Evolutionary conservation across 2,888 invertebrate genomes (phyloP).

Genomic region (Nomada fucata): DNA sequence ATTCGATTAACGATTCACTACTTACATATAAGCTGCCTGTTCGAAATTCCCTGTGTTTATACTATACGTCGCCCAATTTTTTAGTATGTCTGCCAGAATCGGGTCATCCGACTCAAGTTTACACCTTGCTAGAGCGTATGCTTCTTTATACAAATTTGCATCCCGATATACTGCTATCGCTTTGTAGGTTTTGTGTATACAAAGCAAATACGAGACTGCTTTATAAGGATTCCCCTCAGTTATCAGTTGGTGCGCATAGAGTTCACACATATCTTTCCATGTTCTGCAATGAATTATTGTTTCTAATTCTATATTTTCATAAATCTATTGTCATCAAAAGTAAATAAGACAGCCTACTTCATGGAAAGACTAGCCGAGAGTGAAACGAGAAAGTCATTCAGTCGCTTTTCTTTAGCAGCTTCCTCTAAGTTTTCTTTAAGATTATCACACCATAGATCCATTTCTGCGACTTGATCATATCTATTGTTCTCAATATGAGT

Average conservation of each 20-base stretch:
- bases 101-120: conserved; percentile 85
- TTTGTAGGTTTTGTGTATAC: conserved; percentile 86
- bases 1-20: conserved; percentile 7
- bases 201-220: conserved; percentile 87
- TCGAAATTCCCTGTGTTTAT: conserved; percentile 81
- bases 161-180: conserved; percentile 85
- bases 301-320: conserved; percentile 4
- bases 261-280: conserved; percentile 86
- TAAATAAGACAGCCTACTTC: conserved; percentile 64
- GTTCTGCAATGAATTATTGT: conserved; percentile 77
- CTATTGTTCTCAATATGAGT: conserved; percentile 77
- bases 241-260: conserved; percentile 86
- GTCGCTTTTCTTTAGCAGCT: conserved; percentile 80
- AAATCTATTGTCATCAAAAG: not conserved
- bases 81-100: conserved; percentile 83
- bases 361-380: conserved; percentile 77
- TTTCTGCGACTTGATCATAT: conserved; percentile 80
- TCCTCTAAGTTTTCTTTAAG: conserved; percentile 78
- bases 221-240: conserved; percentile 85
- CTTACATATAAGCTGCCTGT: conserved; percentile 58
- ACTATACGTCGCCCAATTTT: conserved; percentile 85
- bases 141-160: conserved; percentile 85
- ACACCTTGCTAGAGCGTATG: conserved; percentile 86
- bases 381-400: conserved; percentile 79
- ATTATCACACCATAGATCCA: conserved; percentile 80